Percentiles rank a stretch among this genome's conserved stretches.
These are phyloP conservation scores for Zosterops borbonicus DNA, from an alignment of 2,113 vertebrate genomes.

Conservation along the genomic window DNA sequence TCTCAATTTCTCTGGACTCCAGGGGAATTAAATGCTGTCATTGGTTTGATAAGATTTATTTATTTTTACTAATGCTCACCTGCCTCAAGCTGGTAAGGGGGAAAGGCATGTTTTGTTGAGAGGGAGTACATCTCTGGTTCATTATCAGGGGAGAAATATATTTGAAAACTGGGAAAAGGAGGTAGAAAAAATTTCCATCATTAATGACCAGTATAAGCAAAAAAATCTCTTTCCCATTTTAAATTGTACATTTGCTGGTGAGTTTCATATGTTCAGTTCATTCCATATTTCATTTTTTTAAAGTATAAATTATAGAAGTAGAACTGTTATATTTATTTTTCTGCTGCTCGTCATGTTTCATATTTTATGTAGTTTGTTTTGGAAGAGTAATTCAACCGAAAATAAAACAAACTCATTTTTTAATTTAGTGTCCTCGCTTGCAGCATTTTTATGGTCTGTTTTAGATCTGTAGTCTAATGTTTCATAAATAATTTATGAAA, in stretches of 20 bases:
- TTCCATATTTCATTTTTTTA: background rate
- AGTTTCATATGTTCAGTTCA: background rate
- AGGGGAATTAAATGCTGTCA: background rate
- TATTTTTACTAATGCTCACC: background rate
- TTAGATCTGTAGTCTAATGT: background rate
- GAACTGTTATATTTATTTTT: background rate
- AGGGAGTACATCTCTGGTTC: background rate
- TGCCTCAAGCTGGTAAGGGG: background rate
- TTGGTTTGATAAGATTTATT: background rate
- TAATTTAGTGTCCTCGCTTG: background rate
- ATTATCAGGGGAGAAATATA: background rate
- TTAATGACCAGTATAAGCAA: background rate
- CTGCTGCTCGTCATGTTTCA: background rate
- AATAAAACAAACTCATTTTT: background rate
- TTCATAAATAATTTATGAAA: conserved; percentile 22
- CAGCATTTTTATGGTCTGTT: background rate
- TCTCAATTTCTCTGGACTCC: background rate
- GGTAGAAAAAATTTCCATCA: background rate
- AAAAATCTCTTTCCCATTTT: background rate
- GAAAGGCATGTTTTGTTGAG: background rate
- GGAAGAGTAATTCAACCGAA: background rate
- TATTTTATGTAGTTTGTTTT: background rate
- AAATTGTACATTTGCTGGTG: background rate
- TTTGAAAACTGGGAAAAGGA: background rate
- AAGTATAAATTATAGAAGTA: background rate